These are phyloP conservation scores for Brienomyrus longianalis DNA, from an alignment of 2,113 vertebrate genomes.

Conservation along the genomic window DNA sequence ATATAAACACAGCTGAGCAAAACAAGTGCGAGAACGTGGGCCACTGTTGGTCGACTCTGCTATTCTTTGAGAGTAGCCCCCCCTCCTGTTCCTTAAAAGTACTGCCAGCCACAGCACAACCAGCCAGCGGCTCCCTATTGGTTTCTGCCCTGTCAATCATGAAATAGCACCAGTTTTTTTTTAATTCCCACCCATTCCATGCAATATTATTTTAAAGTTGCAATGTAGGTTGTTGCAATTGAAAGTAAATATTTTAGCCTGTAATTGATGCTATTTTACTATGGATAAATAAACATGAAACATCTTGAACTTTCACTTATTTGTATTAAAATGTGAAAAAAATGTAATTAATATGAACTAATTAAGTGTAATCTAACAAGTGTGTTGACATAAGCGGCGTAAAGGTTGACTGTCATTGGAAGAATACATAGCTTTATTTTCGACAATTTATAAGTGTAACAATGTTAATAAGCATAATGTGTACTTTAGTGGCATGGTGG, in stretches of 20 bases:
- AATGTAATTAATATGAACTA: not conserved
- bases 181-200: not conserved
- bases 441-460: not conserved
- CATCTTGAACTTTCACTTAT: not conserved
- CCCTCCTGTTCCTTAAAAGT: constrained; percentile 7
- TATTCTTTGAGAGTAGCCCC: constrained; percentile 17
- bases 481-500: not conserved
- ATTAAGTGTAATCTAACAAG: not conserved
- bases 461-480: not conserved
- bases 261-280: not conserved
- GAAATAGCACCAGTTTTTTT: not conserved
- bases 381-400: not conserved
- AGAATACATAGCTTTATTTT: not conserved
- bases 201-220: not conserved
- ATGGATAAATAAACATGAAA: not conserved
- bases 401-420: not conserved
- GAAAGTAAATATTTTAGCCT: not conserved
- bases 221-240: not conserved
- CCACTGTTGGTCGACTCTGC: not conserved
- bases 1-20: not conserved
- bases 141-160: not conserved
- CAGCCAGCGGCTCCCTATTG: not conserved
- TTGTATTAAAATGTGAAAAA: not conserved
- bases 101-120: not conserved
- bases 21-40: not conserved